Base-by-base conservation (phyloP, 2,113 vertebrate species). In the Passer montanus region DNA sequence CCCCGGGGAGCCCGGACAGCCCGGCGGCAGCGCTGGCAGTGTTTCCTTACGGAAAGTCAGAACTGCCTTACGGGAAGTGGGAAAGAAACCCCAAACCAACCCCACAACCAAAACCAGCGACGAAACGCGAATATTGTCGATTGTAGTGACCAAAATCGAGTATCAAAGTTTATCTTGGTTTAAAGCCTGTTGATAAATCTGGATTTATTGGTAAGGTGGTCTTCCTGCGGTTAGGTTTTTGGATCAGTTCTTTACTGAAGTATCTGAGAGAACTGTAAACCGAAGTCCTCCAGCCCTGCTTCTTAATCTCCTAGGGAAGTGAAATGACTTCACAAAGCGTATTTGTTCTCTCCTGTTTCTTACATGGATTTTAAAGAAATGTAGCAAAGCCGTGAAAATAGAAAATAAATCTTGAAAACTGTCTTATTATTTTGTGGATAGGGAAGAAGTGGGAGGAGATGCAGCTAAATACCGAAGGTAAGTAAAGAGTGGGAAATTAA, bases 1-100 rank as follows among this genome's bases (percentile, higher is more conserved):
- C 39, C 8, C 4, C 31, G 12, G 35, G 21, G 53, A 10, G 46
- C n/a, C 35, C 28, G 66, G n/a, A 59, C 59, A 12, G 59, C 68
- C 39, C 78, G 60, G 44, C 37, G 5, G 7, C 60, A 18, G 41
- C 35, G 0, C 43, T 11, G 56, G 3, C 3, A 2, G 4, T 0
- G 41, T 21, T 16, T 3, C 4, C 10, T 11, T 14, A 22, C 17
- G 7, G 50, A 74, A 21, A 73, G 62, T 64, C 63, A 2, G 26
- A 31, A 24, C 23, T 35, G 27, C 9, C 3, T 35, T 50, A 6
- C 4, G 6, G 73, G 60, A 70, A 74, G 55, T 21, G 24, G 23
- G 64, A 68, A 30, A 19, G 10, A 49, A 47, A 39, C 81, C 59
- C 33, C 43, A 49, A 49, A 43, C 12, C 60, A 55, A 7, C 41